Evolutionary conservation across 2,888 invertebrate species (phyloP).

Genomic region (Diachrysia chrysitis): DNA sequence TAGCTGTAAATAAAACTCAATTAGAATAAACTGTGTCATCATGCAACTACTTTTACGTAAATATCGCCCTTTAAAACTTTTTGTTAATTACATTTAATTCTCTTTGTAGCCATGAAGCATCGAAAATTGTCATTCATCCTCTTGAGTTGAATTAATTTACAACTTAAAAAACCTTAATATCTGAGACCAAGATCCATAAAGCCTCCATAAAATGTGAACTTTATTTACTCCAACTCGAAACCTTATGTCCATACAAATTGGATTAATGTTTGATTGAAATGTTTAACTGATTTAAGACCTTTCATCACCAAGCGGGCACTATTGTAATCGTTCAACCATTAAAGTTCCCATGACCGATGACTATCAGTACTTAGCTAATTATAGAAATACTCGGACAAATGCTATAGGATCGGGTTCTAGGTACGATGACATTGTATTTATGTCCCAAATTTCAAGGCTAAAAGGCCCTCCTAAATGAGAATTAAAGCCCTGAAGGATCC

Average conservation of each 20-base stretch:
- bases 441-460: background rate
- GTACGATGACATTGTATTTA: background rate
- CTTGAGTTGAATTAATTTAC: slow-evolving; percentile 38
- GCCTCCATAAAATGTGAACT: slow-evolving; percentile 20
- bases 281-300: slow-evolving; percentile 35
- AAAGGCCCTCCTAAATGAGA: background rate
- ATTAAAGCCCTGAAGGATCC: background rate
- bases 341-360: slow-evolving; percentile 66
- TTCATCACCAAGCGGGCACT: slow-evolving; percentile 48
- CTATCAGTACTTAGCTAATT: slow-evolving; percentile 36
- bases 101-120: slow-evolving; percentile 21
- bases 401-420: background rate
- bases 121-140: slow-evolving; percentile 42
- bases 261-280: slow-evolving; percentile 36
- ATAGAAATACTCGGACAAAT: slow-evolving; percentile 45
- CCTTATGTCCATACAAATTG: slow-evolving; percentile 20
- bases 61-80: background rate
- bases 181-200: slow-evolving; percentile 39
- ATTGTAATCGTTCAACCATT: slow-evolving; percentile 66
- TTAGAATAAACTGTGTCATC: background rate
- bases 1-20: too few relatives aligned
- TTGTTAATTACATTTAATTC: slow-evolving; percentile 37
- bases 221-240: slow-evolving; percentile 19
- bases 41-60: background rate
- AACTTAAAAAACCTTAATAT: slow-evolving; percentile 37